Conservation (phyloP, 2,113 vertebrate species). For the Naja naja region DNA sequence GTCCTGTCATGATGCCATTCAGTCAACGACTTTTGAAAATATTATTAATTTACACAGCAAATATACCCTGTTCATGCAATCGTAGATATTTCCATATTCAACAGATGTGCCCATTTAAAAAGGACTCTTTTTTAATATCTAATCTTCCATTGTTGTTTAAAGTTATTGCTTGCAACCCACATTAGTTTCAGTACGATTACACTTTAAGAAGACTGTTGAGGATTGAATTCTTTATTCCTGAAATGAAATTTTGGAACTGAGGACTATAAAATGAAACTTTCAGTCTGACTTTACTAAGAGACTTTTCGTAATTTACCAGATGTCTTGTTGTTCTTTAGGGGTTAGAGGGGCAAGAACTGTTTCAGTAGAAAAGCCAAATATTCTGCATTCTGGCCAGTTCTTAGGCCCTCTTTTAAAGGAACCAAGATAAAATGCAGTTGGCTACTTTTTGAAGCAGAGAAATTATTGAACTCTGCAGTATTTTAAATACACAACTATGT, state of each 20-base stretch:
- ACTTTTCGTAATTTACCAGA: not conserved
- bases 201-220: conserved; percentile 10
- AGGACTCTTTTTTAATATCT: conserved; percentile 9
- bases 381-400: not conserved
- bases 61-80: not conserved
- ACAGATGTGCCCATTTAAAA: not conserved
- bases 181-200: not conserved
- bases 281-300: not conserved
- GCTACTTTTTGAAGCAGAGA: not conserved
- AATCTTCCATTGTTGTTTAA: not conserved
- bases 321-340: not conserved
- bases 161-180: not conserved
- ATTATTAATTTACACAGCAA: not conserved
- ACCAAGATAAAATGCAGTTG: not conserved
- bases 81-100: not conserved
- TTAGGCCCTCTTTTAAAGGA: not conserved
- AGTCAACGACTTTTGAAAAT: not conserved
- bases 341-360: not conserved
- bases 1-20: not conserved
- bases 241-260: conserved; percentile 21
- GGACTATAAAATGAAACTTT: not conserved
- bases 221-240: conserved; percentile 20
- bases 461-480: not conserved
- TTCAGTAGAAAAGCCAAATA: not conserved
- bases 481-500: not conserved